Percentiles rank a stretch among this genome's conserved stretches.
Evolutionary conservation across 2,113 vertebrate genomes (phyloP).

Genomic region (Eublepharis macularius): DNA sequence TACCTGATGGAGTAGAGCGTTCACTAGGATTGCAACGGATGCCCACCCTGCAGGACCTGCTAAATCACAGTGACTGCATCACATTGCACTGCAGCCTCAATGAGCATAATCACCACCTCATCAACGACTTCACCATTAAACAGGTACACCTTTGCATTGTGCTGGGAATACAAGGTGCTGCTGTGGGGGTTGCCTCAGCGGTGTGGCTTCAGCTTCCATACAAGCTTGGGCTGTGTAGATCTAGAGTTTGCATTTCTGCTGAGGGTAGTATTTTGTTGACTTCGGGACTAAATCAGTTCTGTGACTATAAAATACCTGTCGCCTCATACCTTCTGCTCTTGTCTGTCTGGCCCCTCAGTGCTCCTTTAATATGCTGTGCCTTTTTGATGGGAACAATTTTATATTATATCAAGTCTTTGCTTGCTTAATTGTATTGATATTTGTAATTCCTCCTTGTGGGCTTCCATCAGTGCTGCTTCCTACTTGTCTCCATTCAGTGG

Average conservation of each 20-base stretch:
- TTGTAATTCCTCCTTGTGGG: constrained; percentile 31
- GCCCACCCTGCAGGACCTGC: constrained; percentile 89
- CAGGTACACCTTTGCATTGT: constrained; percentile 78
- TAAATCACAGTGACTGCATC: constrained; percentile 91
- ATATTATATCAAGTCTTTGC: constrained; percentile 21
- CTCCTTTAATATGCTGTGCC: constrained; percentile 19
- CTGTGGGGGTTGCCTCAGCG: constrained; percentile 59
- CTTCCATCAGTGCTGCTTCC: constrained; percentile 13
- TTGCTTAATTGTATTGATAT: constrained; percentile 38
- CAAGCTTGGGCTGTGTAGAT: constrained; percentile 55
- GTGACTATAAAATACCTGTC: constrained; percentile 31
- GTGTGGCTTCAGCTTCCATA: constrained; percentile 52
- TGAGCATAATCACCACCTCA: constrained; percentile 94
- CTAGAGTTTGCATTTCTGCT: constrained; percentile 58
- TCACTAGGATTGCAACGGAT: constrained; percentile 89
- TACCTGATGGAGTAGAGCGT: constrained; percentile 89
- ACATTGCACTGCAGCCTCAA: constrained; percentile 92
- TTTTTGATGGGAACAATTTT: constrained; percentile 31
- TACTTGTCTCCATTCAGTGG: constrained; percentile 8
- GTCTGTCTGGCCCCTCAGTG: constrained; percentile 24
- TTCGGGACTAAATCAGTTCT: constrained; percentile 25
- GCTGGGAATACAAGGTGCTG: constrained; percentile 61
- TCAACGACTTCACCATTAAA: constrained; percentile 95
- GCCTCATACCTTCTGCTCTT: constrained; percentile 23
- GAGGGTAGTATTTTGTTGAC: constrained; percentile 29